Conservation (phyloP, 2,797 vertebrate species). For the Limosa lapponica region DNA sequence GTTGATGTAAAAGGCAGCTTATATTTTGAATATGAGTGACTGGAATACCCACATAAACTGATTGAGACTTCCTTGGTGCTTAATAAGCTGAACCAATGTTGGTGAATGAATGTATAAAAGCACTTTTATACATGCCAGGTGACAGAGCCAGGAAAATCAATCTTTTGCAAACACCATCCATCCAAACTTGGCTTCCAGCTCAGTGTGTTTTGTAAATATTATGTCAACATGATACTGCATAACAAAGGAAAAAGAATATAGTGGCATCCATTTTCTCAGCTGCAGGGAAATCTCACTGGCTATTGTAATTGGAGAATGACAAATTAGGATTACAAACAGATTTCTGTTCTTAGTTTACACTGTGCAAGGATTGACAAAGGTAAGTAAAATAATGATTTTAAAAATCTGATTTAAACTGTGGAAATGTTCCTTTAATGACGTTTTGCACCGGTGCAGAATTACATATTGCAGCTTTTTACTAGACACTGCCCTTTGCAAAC, state of each 20-base stretch:
- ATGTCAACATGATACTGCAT: neutral
- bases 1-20: neutral
- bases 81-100: neutral
- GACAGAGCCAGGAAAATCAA: conserved; percentile 24
- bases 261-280: conserved; percentile 36
- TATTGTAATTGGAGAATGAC: neutral
- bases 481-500: conserved; percentile 76
- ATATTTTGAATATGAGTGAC: neutral
- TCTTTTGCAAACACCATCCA: neutral
- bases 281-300: neutral
- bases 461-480: conserved; percentile 28
- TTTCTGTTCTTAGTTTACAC: conserved; percentile 53
- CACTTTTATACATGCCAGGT: neutral
- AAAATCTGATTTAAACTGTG: neutral
- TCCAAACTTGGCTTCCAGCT: conserved; percentile 17
- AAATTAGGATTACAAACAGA: conserved; percentile 52
- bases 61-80: neutral
- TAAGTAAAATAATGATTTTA: conserved; percentile 62
- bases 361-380: conserved; percentile 30
- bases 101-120: neutral
- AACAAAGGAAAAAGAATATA: conserved; percentile 21
- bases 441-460: conserved; percentile 34
- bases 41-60: neutral
- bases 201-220: neutral
- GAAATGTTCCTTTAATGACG: conserved; percentile 22